Evolutionary conservation across 2,113 vertebrate species (phyloP).

Genomic region (Chaetops frenatus): DNA sequence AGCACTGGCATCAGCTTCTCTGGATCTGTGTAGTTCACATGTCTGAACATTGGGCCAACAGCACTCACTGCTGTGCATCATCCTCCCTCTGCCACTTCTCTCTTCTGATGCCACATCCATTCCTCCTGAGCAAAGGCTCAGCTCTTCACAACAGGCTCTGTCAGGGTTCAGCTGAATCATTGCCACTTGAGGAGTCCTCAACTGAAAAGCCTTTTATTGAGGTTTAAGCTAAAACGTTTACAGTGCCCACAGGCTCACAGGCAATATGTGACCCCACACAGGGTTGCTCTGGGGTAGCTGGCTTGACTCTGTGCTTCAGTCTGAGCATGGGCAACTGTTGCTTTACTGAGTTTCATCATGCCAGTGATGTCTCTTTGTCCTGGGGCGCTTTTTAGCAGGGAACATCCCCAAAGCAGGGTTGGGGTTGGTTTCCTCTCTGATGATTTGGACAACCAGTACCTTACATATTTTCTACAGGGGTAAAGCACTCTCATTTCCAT

Average conservation of each 20-base stretch:
- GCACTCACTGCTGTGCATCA: too few species aligned
- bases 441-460: not conserved
- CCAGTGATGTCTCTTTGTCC: not conserved
- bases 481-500: not conserved
- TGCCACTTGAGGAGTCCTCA: not conserved
- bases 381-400: not conserved
- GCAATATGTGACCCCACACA: not conserved
- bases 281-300: not conserved
- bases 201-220: not conserved
- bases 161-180: not conserved
- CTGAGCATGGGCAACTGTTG: not conserved
- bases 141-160: not conserved
- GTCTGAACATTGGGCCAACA: not conserved
- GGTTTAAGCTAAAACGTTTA: not conserved
- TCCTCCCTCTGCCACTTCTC: accelerated
- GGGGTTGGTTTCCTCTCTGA: not conserved
- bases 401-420: not conserved
- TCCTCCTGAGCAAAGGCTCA: not conserved
- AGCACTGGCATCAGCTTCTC: not conserved
- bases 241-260: not conserved
- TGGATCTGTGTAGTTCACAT: not conserved
- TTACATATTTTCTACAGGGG: not conserved
- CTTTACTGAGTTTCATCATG: not conserved
- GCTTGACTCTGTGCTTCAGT: not conserved
- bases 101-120: not conserved